phyloP scores from a whole-genome alignment of 2,113 vertebrate genomes.

The Stictonetta naevosa region DNA sequence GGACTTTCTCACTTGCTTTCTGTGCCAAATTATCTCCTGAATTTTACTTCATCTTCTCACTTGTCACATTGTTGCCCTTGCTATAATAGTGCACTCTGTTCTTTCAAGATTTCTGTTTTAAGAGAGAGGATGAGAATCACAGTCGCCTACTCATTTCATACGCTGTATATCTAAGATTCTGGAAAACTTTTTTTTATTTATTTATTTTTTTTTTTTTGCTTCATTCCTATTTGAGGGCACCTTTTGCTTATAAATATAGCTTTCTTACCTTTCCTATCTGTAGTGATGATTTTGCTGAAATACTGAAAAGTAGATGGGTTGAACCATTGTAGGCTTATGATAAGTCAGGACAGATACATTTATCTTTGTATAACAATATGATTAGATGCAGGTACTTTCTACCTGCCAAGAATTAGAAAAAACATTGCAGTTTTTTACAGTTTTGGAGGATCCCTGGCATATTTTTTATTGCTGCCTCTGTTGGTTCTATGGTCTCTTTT shows the following conservation, averaged over 20 bases:
- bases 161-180: not conserved
- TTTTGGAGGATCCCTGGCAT: constrained; percentile 9
- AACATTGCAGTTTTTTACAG: not conserved
- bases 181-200: not conserved
- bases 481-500: not conserved
- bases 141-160: not conserved
- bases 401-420: not conserved
- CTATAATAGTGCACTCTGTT: not conserved
- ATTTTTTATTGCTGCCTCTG: not conserved
- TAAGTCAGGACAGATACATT: not conserved
- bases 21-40: not conserved
- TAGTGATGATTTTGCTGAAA: not conserved
- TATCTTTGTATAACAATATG: not conserved
- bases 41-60: not conserved
- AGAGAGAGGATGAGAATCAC: not conserved
- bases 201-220: not conserved
- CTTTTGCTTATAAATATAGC: not conserved
- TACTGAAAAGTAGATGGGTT: not conserved
- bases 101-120: not conserved
- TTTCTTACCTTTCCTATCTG: not conserved
- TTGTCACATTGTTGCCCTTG: not conserved
- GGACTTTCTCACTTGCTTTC: not conserved
- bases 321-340: not conserved
- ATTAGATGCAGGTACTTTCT: not conserved
- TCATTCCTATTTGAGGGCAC: not conserved